These are phyloP conservation scores for Geotrupes spiniger DNA, from an alignment of 2,888 invertebrate species.

Conservation along the genomic window DNA sequence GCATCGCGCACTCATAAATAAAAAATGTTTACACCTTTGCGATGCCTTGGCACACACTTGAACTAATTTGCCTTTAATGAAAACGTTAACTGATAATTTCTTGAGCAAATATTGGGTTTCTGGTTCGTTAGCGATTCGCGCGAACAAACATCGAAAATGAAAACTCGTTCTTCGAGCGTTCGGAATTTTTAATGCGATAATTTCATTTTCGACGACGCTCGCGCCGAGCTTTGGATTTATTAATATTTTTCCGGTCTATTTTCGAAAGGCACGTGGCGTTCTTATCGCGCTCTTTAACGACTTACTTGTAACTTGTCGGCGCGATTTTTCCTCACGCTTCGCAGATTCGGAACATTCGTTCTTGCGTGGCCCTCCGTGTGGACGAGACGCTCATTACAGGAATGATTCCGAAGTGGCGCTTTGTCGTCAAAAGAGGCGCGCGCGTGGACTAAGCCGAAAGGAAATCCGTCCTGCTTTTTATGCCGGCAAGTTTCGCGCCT, in stretches of 20 bases:
- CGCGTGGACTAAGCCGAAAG: conserved; percentile 4
- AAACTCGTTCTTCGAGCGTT: conserved; percentile 3
- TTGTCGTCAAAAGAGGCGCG: conserved; percentile 10
- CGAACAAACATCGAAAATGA: conserved; percentile 1
- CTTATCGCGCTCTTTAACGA: too few species aligned
- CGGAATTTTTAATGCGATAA: conserved; percentile 4
- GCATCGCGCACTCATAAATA: too few species aligned
- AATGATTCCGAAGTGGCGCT: conserved; percentile 5
- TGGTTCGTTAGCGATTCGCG: conserved; percentile 5
- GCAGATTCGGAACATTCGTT: too few species aligned
- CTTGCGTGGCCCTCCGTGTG: too few species aligned
- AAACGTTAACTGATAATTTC: conserved; percentile 17
- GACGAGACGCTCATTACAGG: too few species aligned
- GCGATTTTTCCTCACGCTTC: too few species aligned
- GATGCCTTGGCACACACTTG: conserved; percentile 2
- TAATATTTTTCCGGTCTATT: neutral
- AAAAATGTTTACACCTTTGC: too few species aligned
- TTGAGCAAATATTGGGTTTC: conserved; percentile 12
- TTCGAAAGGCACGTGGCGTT: neutral
- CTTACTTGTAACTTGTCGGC: too few species aligned
- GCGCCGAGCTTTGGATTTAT: neutral
- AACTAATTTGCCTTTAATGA: conserved; percentile 19
- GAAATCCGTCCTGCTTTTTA: conserved; percentile 2
- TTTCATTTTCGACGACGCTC: neutral
- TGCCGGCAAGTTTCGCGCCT: conserved; percentile 16